Evolutionary conservation across 2,888 invertebrate genomes (phyloP).

Genomic region (Scaptomyza polygonia): DNA sequence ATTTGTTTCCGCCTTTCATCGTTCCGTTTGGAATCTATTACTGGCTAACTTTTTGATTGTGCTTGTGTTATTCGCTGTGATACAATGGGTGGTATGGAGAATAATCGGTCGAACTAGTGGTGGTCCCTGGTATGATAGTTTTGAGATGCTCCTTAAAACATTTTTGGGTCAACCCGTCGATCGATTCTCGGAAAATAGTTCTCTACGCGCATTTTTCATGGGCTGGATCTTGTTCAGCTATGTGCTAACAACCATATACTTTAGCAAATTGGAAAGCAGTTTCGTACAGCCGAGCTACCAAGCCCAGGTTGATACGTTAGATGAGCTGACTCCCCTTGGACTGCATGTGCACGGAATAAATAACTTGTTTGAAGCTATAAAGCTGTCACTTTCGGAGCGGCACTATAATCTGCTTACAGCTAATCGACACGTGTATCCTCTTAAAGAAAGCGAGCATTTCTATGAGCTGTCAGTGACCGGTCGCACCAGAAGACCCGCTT

Average conservation of each 20-base stretch:
- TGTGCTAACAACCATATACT: slow-evolving; percentile 76
- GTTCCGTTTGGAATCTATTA: slow-evolving; percentile 68
- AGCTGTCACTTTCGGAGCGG: slow-evolving; percentile 40
- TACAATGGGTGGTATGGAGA: slow-evolving; percentile 37
- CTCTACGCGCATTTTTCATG: slow-evolving; percentile 75
- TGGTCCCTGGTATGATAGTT: slow-evolving; percentile 63
- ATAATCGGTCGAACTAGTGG: slow-evolving; percentile 21
- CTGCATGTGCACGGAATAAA: slow-evolving; percentile 63
- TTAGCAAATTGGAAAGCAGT: slow-evolving; percentile 82
- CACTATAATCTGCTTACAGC: slow-evolving; percentile 43
- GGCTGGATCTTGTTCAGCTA: slow-evolving; percentile 82
- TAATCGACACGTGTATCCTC: slow-evolving; percentile 42
- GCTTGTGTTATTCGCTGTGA: slow-evolving; percentile 27
- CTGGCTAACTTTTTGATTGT: slow-evolving; percentile 60
- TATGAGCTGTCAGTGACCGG: slow-evolving; percentile 34
- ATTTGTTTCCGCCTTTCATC: slow-evolving; percentile 72
- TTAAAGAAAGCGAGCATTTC: slow-evolving; percentile 40
- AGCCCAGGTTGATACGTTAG: slow-evolving; percentile 71
- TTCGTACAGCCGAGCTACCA: slow-evolving; percentile 80
- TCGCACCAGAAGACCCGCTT: slow-evolving; percentile 32
- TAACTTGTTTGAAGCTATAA: slow-evolving; percentile 52
- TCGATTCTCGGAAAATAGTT: slow-evolving; percentile 64
- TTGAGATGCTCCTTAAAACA: slow-evolving; percentile 73
- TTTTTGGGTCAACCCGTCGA: slow-evolving; percentile 76
- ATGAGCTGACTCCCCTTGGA: slow-evolving; percentile 50